phyloP scores from a whole-genome alignment of 2,113 vertebrate species.

The Corvus cornix region DNA sequence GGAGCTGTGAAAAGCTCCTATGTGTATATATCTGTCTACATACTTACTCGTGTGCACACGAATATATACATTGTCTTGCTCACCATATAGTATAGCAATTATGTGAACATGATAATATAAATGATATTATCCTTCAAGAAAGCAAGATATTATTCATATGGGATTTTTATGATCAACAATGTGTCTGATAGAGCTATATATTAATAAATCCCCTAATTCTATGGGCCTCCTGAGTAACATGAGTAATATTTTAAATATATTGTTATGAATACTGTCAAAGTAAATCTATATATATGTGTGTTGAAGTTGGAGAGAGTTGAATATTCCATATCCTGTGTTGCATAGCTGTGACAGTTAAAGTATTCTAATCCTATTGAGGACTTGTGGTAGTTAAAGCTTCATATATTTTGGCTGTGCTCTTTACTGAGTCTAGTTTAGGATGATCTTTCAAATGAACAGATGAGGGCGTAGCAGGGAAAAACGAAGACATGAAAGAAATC shows the following conservation, averaged over 20 bases:
- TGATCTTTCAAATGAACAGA: background rate
- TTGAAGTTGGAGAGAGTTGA: background rate
- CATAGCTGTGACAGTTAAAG: background rate
- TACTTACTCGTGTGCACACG: background rate
- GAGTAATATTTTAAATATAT: conserved; percentile 35
- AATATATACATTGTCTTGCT: background rate
- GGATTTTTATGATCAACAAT: background rate
- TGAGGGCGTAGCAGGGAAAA: background rate
- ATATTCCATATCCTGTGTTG: background rate
- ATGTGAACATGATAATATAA: background rate
- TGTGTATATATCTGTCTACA: background rate
- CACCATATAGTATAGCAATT: background rate
- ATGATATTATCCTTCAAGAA: background rate
- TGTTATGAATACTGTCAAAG: conserved; percentile 24
- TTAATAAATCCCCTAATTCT: conserved; percentile 26
- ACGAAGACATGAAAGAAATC: background rate
- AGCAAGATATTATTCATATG: background rate
- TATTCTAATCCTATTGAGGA: background rate
- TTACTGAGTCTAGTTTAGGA: background rate
- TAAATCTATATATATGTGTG: background rate
- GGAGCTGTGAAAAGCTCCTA: background rate
- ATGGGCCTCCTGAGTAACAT: background rate
- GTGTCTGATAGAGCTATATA: background rate
- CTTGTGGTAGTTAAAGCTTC: background rate
- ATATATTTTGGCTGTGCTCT: background rate